Conservation (phyloP, 2,888 invertebrate genomes). For the Sinopyrophorus schimmeli region DNA sequence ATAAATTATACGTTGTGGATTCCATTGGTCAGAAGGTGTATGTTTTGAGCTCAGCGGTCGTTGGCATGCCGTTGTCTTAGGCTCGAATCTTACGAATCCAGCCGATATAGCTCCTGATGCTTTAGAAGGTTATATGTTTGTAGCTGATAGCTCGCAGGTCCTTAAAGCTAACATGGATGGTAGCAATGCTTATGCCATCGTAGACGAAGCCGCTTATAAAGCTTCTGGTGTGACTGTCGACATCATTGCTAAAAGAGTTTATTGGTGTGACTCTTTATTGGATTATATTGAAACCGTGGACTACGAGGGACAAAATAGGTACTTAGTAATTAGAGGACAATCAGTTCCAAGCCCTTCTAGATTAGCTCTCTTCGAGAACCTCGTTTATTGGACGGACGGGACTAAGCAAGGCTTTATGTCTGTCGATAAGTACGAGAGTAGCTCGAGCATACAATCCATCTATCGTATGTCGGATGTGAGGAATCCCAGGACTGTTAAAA, state of each 20-base stretch:
- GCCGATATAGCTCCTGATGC: constrained; percentile 93
- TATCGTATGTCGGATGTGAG: constrained; percentile 79
- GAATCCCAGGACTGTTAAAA: constrained; percentile 82
- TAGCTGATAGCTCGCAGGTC: constrained; percentile 82
- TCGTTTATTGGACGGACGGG: constrained; percentile 89
- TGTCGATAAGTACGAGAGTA: constrained; percentile 82
- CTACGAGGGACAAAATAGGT: constrained; percentile 84
- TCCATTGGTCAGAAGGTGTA: constrained; percentile 92
- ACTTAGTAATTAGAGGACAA: constrained; percentile 78
- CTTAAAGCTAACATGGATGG: constrained; percentile 95
- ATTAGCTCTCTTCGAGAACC: constrained; percentile 81
- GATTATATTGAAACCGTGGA: constrained; percentile 97
- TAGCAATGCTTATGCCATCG: constrained; percentile 77
- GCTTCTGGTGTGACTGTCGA: constrained; percentile 92
- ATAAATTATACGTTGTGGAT: constrained; percentile 94
- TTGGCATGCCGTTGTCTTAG: constrained; percentile 88
- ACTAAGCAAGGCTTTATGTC: constrained; percentile 88
- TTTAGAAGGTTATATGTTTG: constrained; percentile 82
- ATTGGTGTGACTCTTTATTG: constrained; percentile 94
- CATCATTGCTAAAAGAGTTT: constrained; percentile 85
- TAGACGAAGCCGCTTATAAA: constrained; percentile 91
- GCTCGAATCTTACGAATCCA: constrained; percentile 88
- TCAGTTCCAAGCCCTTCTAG: constrained; percentile 86
- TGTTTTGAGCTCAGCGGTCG: constrained; percentile 84
- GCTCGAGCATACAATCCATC: constrained; percentile 76